phyloP scores from a whole-genome alignment of 2,113 vertebrate genomes.

The Steatornis caripensis region DNA sequence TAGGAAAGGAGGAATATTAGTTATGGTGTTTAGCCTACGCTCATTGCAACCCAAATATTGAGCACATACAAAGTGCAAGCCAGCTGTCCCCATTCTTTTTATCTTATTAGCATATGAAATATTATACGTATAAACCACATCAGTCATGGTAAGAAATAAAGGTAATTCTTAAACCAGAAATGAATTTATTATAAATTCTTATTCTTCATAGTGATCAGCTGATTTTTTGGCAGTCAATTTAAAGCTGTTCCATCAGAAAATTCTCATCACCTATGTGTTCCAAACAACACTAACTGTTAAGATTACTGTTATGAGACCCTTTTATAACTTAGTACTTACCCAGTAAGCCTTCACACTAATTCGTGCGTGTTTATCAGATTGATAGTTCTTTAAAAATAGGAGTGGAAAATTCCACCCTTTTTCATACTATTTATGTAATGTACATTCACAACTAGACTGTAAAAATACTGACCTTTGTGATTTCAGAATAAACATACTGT shows the following conservation, averaged over 20 bases:
- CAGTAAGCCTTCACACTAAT: background rate
- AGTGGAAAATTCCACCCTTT: background rate
- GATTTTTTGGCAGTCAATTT: background rate
- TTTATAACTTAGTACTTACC: background rate
- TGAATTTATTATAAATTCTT: background rate
- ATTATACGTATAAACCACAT: background rate
- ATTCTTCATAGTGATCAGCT: background rate
- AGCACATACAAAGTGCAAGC: background rate
- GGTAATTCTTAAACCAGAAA: background rate
- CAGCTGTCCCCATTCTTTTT: background rate
- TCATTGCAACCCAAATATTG: background rate
- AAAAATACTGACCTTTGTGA: background rate
- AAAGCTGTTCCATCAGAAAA: background rate
- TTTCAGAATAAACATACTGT: background rate
- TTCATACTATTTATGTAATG: background rate
- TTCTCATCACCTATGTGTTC: background rate
- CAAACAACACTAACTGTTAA: background rate
- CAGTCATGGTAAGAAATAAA: background rate
- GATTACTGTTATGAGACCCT: background rate
- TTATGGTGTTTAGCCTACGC: background rate
- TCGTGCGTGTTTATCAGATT: background rate
- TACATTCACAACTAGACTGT: background rate
- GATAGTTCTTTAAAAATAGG: background rate
- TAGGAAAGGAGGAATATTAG: background rate
- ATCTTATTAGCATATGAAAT: background rate